Evolutionary conservation across 2,888 invertebrate species (phyloP).

Genomic region (Dyspetes luteomarginatus): DNA sequence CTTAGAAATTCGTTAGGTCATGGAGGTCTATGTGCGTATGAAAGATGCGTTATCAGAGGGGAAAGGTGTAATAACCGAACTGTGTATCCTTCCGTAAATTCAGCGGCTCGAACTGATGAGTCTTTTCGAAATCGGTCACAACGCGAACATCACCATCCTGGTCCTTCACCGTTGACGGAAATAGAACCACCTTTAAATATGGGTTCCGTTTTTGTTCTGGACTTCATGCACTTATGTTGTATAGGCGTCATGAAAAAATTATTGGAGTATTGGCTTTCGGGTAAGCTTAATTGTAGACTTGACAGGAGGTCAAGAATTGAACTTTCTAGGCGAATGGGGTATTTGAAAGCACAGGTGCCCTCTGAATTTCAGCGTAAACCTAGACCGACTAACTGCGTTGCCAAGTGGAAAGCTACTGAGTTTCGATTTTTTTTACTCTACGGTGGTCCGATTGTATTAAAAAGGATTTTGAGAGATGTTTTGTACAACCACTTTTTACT

Average conservation of each 20-base stretch:
- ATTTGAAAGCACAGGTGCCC: constrained; percentile 20
- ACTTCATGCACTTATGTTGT: constrained; percentile 48
- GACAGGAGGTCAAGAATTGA: background rate
- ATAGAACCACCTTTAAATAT: constrained; percentile 31
- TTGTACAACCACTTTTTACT: constrained; percentile 37
- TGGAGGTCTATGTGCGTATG: constrained; percentile 35
- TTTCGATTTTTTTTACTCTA: constrained; percentile 22
- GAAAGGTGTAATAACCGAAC: background rate
- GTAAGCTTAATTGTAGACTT: constrained; percentile 23
- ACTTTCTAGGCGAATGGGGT: background rate
- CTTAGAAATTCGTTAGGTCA: constrained; percentile 49
- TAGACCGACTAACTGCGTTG: background rate
- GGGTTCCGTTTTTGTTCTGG: constrained; percentile 27
- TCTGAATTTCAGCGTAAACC: constrained; percentile 19
- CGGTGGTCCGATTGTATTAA: background rate
- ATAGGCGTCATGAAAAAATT: constrained; percentile 31
- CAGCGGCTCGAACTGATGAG: constrained; percentile 6
- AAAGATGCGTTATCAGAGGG: constrained; percentile 38
- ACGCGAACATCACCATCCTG: constrained; percentile 29
- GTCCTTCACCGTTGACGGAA: constrained; percentile 35
- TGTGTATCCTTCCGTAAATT: constrained; percentile 24
- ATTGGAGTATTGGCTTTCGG: constrained; percentile 13
- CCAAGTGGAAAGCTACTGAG: constrained; percentile 17
- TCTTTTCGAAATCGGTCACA: constrained; percentile 44
- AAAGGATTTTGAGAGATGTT: background rate